These are phyloP conservation scores for Nasalis larvatus DNA, from an alignment of 2,113 vertebrate genomes.

Conservation along the genomic window DNA sequence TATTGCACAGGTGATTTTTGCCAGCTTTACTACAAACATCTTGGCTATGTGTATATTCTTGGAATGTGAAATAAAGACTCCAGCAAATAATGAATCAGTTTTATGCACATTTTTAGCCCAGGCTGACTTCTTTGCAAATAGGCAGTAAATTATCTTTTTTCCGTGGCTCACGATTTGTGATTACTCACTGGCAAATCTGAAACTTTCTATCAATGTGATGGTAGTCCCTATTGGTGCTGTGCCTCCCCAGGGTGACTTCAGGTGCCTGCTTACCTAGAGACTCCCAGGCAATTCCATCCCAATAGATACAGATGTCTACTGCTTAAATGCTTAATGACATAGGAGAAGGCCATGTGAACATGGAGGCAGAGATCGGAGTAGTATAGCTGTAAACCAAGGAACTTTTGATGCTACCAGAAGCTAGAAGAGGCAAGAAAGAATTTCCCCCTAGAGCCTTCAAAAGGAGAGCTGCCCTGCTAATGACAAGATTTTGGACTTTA, in stretches of 20 bases:
- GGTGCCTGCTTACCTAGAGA: neutral
- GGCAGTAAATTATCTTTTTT: slow-evolving; percentile 49
- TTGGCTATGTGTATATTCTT: slow-evolving; percentile 53
- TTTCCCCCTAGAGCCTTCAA: neutral
- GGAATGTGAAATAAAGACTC: slow-evolving; percentile 46
- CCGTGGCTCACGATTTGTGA: slow-evolving; percentile 7
- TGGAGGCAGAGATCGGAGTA: neutral
- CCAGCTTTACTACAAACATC: slow-evolving; percentile 50
- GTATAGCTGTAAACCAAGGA: neutral
- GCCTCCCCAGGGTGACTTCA: neutral
- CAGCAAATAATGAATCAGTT: slow-evolving; percentile 63
- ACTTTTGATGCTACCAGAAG: neutral
- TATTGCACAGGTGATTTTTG: slow-evolving; percentile 40
- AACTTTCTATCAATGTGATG: neutral
- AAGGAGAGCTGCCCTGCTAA: neutral
- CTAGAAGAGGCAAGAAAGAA: neutral
- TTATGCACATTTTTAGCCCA: slow-evolving; percentile 58
- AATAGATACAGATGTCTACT: neutral
- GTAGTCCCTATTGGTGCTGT: neutral
- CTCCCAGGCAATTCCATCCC: neutral
- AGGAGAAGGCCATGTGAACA: neutral
- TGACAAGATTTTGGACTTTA: neutral
- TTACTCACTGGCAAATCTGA: neutral
- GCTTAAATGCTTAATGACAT: neutral
- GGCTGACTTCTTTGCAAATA: slow-evolving; percentile 52